phyloP scores from a whole-genome alignment of 2,888 invertebrate genomes.

The Tridacna crocea region DNA sequence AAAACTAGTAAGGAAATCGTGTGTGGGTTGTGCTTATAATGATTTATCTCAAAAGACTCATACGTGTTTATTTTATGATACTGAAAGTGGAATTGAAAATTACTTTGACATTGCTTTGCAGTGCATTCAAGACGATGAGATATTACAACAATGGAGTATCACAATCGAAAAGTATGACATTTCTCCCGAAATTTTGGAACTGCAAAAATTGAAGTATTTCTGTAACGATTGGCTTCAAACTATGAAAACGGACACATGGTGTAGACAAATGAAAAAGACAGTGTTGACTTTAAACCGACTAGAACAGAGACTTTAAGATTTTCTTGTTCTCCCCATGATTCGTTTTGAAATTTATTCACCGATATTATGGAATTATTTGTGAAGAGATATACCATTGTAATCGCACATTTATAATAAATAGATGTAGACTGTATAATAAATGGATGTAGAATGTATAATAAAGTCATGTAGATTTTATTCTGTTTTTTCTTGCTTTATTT shows the following conservation, averaged over 20 bases:
- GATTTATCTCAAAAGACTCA: slow-evolving; percentile 43
- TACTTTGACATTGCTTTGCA: slow-evolving; percentile 39
- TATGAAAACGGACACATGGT: slow-evolving; percentile 21
- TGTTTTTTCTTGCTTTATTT: too few species aligned
- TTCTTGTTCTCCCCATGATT: neutral
- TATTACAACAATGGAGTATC: slow-evolving; percentile 10
- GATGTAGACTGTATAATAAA: too few species aligned
- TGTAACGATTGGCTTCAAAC: slow-evolving; percentile 23
- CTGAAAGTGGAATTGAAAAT: slow-evolving; percentile 22
- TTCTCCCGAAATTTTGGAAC: slow-evolving; percentile 6
- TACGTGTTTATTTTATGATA: slow-evolving; percentile 32
- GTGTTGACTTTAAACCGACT: neutral
- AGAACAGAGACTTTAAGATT: neutral
- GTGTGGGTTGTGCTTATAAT: slow-evolving; percentile 32
- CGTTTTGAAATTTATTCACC: too few species aligned
- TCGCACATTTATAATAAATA: too few species aligned
- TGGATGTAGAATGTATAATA: too few species aligned
- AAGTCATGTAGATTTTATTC: too few species aligned
- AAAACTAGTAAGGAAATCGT: slow-evolving; percentile 31
- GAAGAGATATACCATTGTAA: too few species aligned
- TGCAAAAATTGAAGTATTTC: slow-evolving; percentile 18
- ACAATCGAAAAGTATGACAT: neutral
- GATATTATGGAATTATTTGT: too few species aligned
- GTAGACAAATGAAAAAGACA: neutral
- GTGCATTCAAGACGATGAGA: neutral